Base-by-base conservation (phyloP, 2,888 invertebrate genomes). In the Neria commutata region DNA sequence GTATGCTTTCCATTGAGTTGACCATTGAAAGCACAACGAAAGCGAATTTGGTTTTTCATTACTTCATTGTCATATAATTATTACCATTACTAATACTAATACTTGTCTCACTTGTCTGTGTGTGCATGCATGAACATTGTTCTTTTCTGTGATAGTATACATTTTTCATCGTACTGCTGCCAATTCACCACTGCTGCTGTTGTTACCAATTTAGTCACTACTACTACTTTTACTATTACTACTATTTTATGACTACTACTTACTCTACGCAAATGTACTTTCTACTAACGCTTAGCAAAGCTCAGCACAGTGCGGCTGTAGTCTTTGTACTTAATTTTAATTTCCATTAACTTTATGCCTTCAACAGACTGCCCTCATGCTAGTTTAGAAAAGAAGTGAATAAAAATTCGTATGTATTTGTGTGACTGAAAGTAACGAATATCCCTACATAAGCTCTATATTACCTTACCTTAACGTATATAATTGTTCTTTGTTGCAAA, bases 81-180 rank as follows among this genome's bases (percentile, higher is more conserved):
- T 29, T 29, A 11, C 11, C n/a, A n/a, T n/a, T n/a, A n/a, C n/a
- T 29, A 29, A 8, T 6, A 29, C 29, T 8, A 29, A 29, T 11
- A 11, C 11, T 29, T 29, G 6, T 29, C 17, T 42, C 21, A 17
- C 42, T 17, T 5, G n/a, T 42, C 6, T 42, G 21, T 42, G 21
- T 21, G 21, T 42, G 21, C 17, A 3, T 42, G n/a, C 37, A 37
- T 37, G 4, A 42, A 19, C 21, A 42, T 42, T 42, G 21, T 42
- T n/a, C 17, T 42, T 42, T 42, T 42, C 42, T 42, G 42, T 42
- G 42, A 42, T 42, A 42, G 42, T 21, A 42, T 42, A 19, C 17
- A 42, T 19, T 5, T 42, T 37, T 37, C 3, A 11, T n/a, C n/a
- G n/a, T n/a, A n/a, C n/a, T n/a, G n/a, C n/a, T n/a, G n/a, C n/a